Conservation (phyloP, 2,113 vertebrate genomes). For the Sinocyclocheilus rhinocerous region DNA sequence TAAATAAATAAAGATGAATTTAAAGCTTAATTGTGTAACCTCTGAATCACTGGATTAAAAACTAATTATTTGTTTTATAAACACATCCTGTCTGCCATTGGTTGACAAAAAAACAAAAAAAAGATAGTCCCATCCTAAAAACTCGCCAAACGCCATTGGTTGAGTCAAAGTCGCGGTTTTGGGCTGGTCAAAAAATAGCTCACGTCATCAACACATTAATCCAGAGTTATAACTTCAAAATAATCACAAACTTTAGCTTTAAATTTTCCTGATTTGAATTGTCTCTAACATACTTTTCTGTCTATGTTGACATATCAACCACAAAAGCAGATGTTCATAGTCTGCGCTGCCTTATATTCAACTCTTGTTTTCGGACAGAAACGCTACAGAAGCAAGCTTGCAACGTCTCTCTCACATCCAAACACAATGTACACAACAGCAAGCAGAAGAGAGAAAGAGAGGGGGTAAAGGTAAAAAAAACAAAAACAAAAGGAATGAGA, state of each 20-base stretch:
- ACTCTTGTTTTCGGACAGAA: conserved; percentile 23
- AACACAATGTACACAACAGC: conserved; percentile 40
- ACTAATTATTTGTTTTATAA: too few species aligned
- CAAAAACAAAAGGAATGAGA: conserved; percentile 14
- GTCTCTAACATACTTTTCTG: background rate
- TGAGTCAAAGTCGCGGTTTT: background rate
- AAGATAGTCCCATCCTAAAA: background rate
- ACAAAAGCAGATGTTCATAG: background rate
- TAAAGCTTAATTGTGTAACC: too few species aligned
- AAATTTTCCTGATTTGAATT: background rate
- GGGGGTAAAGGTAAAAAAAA: background rate
- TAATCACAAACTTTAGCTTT: background rate
- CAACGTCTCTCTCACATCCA: conserved; percentile 8
- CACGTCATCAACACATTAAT: background rate
- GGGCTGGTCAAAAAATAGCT: background rate
- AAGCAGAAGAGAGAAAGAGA: background rate
- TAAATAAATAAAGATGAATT: too few species aligned
- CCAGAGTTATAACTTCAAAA: background rate
- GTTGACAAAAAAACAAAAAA: background rate
- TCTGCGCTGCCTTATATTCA: conserved; percentile 3
- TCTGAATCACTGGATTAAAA: too few species aligned
- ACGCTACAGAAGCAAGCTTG: conserved; percentile 30
- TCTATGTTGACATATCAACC: background rate
- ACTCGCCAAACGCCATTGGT: background rate
- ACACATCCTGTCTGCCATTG: background rate